These are phyloP conservation scores for Siniperca chuatsi DNA, from an alignment of 2,113 vertebrate species.

Conservation along the genomic window DNA sequence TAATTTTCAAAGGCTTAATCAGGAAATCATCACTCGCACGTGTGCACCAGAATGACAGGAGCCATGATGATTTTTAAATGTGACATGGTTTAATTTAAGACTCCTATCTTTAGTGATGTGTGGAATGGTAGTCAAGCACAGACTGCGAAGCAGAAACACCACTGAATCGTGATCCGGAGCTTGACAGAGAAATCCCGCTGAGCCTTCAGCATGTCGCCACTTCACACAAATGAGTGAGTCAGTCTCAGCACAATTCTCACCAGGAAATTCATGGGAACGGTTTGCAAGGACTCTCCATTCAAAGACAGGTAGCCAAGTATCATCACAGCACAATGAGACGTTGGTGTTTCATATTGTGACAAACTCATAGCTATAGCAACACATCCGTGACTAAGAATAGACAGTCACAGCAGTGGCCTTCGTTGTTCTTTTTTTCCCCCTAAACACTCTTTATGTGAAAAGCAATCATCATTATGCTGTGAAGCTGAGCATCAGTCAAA, in stretches of 20 bases:
- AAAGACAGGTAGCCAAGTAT: conserved; percentile 45
- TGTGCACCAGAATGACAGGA: conserved; percentile 2
- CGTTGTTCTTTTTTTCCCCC: background rate
- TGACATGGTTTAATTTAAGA: conserved; percentile 18
- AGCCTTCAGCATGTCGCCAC: conserved; percentile 56
- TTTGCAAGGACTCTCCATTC: conserved; percentile 38
- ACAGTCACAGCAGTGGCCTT: conserved; percentile 21
- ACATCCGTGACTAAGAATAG: conserved; percentile 6
- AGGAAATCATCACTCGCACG: background rate
- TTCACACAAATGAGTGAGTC: conserved; percentile 65
- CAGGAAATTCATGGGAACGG: conserved; percentile 38
- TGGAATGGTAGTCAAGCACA: conserved; percentile 1
- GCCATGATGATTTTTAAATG: conserved; percentile 15
- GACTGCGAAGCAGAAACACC: conserved; percentile 28
- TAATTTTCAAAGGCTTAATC: conserved; percentile 34
- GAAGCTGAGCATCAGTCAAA: conserved; percentile 4
- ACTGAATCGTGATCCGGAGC: conserved; percentile 50
- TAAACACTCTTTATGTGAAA: background rate
- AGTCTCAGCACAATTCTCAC: conserved; percentile 49
- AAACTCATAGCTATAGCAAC: conserved; percentile 5
- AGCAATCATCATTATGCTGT: conserved; percentile 13
- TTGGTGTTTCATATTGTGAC: conserved; percentile 22
- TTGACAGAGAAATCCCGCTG: conserved; percentile 51
- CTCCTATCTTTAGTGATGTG: background rate
- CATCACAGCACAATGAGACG: conserved; percentile 22